These are phyloP conservation scores for Melanotaenia maccullochi DNA, from an alignment of 2,797 vertebrate genomes.

Conservation along the genomic window DNA sequence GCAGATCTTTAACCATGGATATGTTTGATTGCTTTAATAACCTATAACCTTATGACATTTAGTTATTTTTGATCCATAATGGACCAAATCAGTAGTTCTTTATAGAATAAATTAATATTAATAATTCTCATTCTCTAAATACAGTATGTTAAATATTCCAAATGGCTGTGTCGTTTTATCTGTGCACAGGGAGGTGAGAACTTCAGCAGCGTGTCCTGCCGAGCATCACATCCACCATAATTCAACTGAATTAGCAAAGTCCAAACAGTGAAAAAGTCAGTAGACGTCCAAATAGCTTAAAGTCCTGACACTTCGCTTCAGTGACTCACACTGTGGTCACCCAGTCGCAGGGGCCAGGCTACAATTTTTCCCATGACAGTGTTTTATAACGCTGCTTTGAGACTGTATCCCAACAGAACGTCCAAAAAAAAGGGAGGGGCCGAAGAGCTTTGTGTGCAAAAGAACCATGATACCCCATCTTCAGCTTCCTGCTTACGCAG, in stretches of 20 bases:
- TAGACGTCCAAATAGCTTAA: conserved; percentile 65
- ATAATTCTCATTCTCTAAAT: conserved; percentile 88
- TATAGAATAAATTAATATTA: conserved; percentile 99
- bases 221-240: conserved; percentile 56
- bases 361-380: conserved; percentile 28
- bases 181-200: conserved; percentile 50
- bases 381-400: conserved; percentile 25
- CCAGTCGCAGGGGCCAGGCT: conserved; percentile 29
- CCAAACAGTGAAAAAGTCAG: conserved; percentile 20
- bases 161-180: conserved; percentile 73
- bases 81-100: conserved; percentile 83
- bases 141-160: conserved; percentile 97
- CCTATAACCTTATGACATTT: conserved; percentile 76
- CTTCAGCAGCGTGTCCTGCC: conserved; percentile 53
- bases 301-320: conserved; percentile 50
- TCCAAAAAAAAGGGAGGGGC: conserved; percentile 33
- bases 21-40: conserved; percentile 61
- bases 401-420: conserved; percentile 28
- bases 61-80: conserved; percentile 81
- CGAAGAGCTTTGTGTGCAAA: conserved; percentile 75
- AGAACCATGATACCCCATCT: conserved; percentile 50
- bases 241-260: conserved; percentile 48
- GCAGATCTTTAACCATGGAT: conserved; percentile 73
- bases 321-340: conserved; percentile 41
- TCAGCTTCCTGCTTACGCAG: conserved; percentile 35